A percentile compares a stretch with the other conserved stretches of the same genome.
These are phyloP conservation scores for Drosophila arizonae DNA, from an alignment of 1,140 invertebrate genomes.

Conservation along the genomic window DNA sequence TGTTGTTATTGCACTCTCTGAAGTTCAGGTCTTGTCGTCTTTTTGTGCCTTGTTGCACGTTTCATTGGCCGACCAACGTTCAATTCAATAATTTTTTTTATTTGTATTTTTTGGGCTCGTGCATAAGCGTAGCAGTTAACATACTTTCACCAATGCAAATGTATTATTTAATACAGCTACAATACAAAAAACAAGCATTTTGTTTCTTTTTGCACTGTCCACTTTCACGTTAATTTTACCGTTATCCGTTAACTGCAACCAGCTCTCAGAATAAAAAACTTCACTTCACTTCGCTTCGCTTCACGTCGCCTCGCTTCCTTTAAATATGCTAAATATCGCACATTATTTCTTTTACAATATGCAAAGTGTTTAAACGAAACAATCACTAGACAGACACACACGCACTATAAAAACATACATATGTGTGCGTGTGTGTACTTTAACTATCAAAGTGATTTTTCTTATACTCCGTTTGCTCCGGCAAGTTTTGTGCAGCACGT, in stretches of 20 bases:
- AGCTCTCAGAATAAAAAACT: constrained; percentile 11
- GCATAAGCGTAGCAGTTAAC: constrained; percentile 59
- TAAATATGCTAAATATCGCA: not conserved
- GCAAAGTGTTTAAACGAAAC: constrained; percentile 5
- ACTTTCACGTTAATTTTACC: constrained; percentile 50
- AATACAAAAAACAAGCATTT: constrained; percentile 44
- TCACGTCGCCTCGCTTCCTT: constrained; percentile 17
- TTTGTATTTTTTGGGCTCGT: not conserved
- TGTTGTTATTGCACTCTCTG: no score
- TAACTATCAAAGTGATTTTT: constrained; percentile 7
- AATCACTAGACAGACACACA: constrained; percentile 12
- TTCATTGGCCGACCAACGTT: constrained; percentile 38
- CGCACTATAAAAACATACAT: not conserved
- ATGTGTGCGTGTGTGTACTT: constrained; percentile 2
- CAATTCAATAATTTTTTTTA: constrained; percentile 34
- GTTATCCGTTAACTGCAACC: constrained; percentile 34
- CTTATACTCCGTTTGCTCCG: constrained; percentile 13
- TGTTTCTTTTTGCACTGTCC: constrained; percentile 28
- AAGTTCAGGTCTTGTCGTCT: not conserved
- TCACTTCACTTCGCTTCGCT: constrained; percentile 27
- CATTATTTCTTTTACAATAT: constrained; percentile 12
- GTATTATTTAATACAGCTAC: constrained; percentile 62
- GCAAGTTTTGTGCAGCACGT: constrained; percentile 20
- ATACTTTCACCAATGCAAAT: constrained; percentile 73
- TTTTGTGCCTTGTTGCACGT: constrained; percentile 36